Evolutionary conservation across 2,797 vertebrate genomes (phyloP), one percentile per base, ranked within the genome.

Genomic region (Peromyscus aztecus): DNA sequence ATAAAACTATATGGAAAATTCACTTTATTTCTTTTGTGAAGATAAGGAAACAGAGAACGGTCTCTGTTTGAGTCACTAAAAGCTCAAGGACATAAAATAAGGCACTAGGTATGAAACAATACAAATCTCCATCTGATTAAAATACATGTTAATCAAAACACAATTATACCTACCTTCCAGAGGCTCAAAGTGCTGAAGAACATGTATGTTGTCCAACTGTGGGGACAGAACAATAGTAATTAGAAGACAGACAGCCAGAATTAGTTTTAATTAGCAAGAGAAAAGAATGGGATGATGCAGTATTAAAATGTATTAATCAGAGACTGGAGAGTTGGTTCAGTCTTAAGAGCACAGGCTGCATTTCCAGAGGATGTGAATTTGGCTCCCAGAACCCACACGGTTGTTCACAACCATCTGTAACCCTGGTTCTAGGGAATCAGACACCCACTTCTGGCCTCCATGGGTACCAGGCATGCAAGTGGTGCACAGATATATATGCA

Each of bases 121-220:
- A 37, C 7, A 81, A 67, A 85, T 85, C 95, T 96, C 24, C 40
- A 96, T 55, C 65, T 55, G 29, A 83, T 81, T 89, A 81, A 89
- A 93, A 85, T 34, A 73, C 65, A 57, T 92, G 31, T 16, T 49
- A 40, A 69, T 73, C n/a, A 71, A 37, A 61, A 93, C 14, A 65
- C 81, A 89, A 85, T 80, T 34, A 95, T 97, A 95, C 89, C 10
- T 97, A 99, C 99, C 98, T 99, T 99, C 99, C 76, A 99, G 95
- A 57, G 99, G 93, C 90, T 99, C 99, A 23, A 99, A 98, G 97
- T 99, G 99, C 97, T 99, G 99, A 98, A 99, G 99, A 98, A 99
- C 98, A 46, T 99, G 99, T 31, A 99, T 98, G 96, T 99, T 99
- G 98, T 99, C 99, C 96, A 99, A 96, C 99, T 99, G 90, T 81